Evolutionary conservation across 1,140 invertebrate genomes (phyloP).

Genomic region (Magallana angulata): DNA sequence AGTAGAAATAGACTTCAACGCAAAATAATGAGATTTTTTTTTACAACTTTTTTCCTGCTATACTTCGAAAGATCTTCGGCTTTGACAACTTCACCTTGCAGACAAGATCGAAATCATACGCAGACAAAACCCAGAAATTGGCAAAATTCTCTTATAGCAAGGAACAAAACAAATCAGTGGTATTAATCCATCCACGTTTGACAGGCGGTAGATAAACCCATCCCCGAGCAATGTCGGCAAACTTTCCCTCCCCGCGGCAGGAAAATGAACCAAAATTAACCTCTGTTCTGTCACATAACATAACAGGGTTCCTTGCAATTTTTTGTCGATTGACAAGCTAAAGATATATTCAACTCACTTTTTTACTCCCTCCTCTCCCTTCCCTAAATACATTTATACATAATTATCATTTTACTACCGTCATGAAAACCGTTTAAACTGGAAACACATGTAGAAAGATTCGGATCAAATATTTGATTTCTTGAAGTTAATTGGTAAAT

Average conservation of each 20-base stretch:
- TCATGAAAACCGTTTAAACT: neutral
- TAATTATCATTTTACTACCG: conserved; percentile 3
- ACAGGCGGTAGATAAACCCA: neutral
- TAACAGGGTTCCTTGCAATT: neutral
- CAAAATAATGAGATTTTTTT: too few relatives aligned
- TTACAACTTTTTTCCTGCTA: too few relatives aligned
- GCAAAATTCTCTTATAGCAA: neutral
- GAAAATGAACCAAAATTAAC: conserved; percentile 18
- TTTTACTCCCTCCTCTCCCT: too few relatives aligned
- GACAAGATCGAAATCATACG: conserved; percentile 21
- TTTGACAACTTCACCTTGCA: conserved; percentile 1
- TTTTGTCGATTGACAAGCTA: neutral
- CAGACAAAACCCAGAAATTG: conserved; percentile 23
- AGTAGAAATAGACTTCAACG: too few relatives aligned
- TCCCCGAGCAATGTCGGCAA: neutral
- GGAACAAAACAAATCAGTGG: conserved; percentile 11
- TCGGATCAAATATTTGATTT: conserved; percentile 30
- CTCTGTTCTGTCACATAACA: neutral
- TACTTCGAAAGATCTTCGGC: too few relatives aligned
- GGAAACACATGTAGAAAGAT: conserved; percentile 14
- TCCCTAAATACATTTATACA: too few relatives aligned
- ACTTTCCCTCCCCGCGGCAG: conserved; percentile 4
- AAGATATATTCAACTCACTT: neutral
- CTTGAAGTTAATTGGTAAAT: conserved; percentile 24
- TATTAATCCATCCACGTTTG: neutral